Base-by-base conservation (phyloP, 2,888 invertebrate species). In the Pardosa pseudoannulata region DNA sequence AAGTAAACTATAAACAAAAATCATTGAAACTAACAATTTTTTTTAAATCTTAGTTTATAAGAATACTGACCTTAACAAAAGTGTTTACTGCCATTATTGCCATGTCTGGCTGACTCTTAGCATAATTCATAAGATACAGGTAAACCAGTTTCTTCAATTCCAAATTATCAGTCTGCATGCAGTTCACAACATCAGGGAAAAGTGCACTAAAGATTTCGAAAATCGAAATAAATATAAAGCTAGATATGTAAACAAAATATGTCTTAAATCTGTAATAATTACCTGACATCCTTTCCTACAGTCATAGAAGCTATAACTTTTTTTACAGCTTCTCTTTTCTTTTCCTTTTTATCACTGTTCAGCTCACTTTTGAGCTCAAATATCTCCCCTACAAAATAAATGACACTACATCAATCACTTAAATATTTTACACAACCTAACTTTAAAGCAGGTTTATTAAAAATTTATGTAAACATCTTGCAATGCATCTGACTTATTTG, bases 301-400 rank as follows among this genome's bases (percentile, higher is more conserved):
- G 99, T 99, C 99, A 99, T 99, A 88, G 98, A 98, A 29, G 99
- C 99, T 91, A 99, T 99, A 92, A 98, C 98, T 94, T 99, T 99
- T 92, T 99, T 99, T 0, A 99, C 99, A 72, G 99, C 99, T 93
- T 99, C 99, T 91, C 98, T 96, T 92, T 99, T 99, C 93, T 99
- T 99, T 91, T 99, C 99, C 91, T 99, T 99, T 92, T 99, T 99
- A 91, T 99, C 99, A 94, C 98, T 98, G 92, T 99, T 99, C 79
- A 99, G 93, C 92, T 99, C 99, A 6, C 98, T 98, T 92, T 99
- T 99, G 79, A 99, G 93, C 93, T 99, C 99, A 93, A 99, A 99
- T 91, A 99, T 99, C 93, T 99, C 99, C 90, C 99, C 93, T 93
- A 68, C 87, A 80, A 90, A 78, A 32, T 32, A 23, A 41, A 41